Evolutionary conservation across 2,113 vertebrate species (phyloP).

Genomic region (Nesogale talazaci): DNA sequence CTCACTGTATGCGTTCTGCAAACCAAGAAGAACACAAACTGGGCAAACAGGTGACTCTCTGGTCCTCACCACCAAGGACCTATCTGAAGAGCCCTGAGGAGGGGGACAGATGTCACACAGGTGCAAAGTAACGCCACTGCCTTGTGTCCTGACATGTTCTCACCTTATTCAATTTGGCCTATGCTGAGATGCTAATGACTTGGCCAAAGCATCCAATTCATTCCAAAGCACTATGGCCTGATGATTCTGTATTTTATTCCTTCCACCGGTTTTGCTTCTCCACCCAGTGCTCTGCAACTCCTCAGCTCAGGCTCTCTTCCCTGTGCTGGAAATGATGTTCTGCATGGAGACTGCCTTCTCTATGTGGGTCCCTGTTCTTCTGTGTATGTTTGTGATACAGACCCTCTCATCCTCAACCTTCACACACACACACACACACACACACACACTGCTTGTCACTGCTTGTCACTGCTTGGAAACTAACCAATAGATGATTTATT

Average conservation of each 20-base stretch:
- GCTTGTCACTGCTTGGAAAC: not conserved
- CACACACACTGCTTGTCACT: not conserved
- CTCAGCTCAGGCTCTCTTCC: not conserved
- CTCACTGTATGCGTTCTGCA: not conserved
- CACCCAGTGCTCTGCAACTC: conserved; percentile 22
- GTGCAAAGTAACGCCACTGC: not conserved
- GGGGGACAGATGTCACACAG: not conserved
- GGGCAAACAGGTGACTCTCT: not conserved
- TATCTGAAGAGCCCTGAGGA: not conserved
- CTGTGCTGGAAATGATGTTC: not conserved
- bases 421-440: not conserved
- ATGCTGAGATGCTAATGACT: conserved; percentile 17
- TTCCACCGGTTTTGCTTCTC: not conserved
- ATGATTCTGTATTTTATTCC: not conserved
- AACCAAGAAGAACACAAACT: not conserved
- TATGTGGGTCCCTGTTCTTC: not conserved
- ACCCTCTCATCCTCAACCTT: not conserved
- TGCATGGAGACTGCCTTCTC: not conserved
- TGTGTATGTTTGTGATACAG: not conserved
- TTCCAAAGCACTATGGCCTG: not conserved
- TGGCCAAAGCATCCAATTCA: not conserved
- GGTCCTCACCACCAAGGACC: rapidly evolving
- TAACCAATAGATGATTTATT: not conserved
- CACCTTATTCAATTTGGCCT: not conserved
- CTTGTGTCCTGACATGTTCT: conserved; percentile 39